Conservation (phyloP, 2,113 vertebrate genomes). For the Callopanchax toddi region DNA sequence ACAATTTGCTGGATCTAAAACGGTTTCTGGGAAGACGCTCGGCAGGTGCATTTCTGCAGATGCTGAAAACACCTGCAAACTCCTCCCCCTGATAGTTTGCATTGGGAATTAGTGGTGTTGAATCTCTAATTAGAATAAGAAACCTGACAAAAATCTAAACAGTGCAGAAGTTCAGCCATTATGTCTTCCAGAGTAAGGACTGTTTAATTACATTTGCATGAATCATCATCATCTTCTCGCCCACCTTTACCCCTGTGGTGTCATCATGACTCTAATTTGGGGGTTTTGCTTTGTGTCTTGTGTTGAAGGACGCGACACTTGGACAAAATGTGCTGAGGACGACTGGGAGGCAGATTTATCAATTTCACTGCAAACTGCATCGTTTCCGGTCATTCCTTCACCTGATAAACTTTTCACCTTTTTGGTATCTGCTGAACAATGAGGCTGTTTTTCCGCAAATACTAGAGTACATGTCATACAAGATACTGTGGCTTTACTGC, state of each 20-base stretch:
- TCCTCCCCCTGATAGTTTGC: slow-evolving; percentile 4
- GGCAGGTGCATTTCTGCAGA: slow-evolving; percentile 3
- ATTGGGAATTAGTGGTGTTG: slow-evolving; percentile 12
- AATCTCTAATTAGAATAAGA: slow-evolving; percentile 24
- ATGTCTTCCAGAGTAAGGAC: slow-evolving; percentile 9
- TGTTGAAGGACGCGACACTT: no score
- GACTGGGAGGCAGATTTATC: slow-evolving; percentile 32
- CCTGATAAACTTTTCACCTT: slow-evolving; percentile 6
- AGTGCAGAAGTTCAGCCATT: slow-evolving; percentile 11
- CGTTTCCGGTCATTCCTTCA: background rate
- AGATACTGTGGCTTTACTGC: slow-evolving; percentile 6
- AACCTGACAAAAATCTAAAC: slow-evolving; percentile 23
- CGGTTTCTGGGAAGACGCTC: background rate
- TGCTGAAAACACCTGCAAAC: background rate
- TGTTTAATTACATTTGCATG: slow-evolving; percentile 2
- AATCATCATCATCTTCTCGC: background rate
- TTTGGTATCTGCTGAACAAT: slow-evolving; percentile 11
- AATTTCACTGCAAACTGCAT: no score
- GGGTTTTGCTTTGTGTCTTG: no score
- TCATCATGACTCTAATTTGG: no score
- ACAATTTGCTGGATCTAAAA: no score
- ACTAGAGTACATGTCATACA: slow-evolving; percentile 11
- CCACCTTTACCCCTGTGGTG: no score
- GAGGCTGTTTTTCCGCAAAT: background rate
- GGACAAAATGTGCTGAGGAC: no score